Conservation (phyloP, 2,797 vertebrate species). For the Taeniopygia guttata region DNA sequence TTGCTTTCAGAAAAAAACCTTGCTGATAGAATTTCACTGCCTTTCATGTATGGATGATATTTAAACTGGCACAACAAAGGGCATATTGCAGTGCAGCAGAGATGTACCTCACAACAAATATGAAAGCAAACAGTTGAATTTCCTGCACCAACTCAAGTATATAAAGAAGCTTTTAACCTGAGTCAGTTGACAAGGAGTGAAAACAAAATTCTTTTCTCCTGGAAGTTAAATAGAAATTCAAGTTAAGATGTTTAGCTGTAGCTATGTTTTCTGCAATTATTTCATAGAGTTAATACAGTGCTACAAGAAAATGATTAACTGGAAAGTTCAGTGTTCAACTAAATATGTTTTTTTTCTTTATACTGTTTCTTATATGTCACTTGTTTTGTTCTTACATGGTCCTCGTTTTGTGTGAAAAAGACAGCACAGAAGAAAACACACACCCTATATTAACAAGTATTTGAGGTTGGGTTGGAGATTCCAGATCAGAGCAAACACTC, state of each 20-base stretch:
- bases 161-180: not conserved
- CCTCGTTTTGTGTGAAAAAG: not conserved
- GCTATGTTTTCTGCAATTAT: not conserved
- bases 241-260: not conserved
- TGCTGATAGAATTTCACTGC: not conserved
- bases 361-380: not conserved
- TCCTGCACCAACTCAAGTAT: not conserved
- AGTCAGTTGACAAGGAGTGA: not conserved
- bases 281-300: not conserved
- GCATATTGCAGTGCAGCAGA: not conserved
- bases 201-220: not conserved
- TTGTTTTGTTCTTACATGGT: not conserved
- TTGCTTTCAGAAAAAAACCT: conserved; percentile 6
- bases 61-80: not conserved
- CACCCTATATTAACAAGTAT: not conserved
- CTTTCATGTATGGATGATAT: not conserved
- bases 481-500: not conserved
- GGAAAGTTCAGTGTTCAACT: not conserved
- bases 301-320: not conserved
- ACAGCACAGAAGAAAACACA: not conserved
- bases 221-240: not conserved
- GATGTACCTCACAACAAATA: not conserved
- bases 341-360: not conserved
- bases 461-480: not conserved
- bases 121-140: not conserved